phyloP scores from a whole-genome alignment of 92 coral and sea anemone species.

The Palythoa grandiflora region DNA sequence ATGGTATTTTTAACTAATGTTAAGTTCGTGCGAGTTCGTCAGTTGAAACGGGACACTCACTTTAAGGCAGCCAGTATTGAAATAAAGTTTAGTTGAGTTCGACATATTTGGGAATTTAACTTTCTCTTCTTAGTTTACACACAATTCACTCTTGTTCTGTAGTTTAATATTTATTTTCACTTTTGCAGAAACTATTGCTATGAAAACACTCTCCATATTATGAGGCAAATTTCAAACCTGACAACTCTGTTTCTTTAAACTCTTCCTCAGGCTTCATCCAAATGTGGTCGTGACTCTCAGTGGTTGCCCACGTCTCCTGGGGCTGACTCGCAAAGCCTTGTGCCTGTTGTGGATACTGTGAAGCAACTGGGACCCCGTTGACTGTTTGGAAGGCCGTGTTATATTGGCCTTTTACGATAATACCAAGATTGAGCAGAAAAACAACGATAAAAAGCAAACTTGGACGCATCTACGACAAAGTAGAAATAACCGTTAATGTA shows the following conservation, averaged over 20 bases:
- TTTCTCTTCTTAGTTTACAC: too few species aligned
- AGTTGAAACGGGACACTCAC: too few species aligned
- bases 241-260: slow-evolving; percentile 23
- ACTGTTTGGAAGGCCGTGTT: slow-evolving; percentile 27
- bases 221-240: slow-evolving; percentile 15
- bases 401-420: slow-evolving; percentile 11
- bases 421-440: slow-evolving; percentile 13
- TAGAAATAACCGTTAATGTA: background rate
- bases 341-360: slow-evolving; percentile 24
- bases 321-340: slow-evolving; percentile 35
- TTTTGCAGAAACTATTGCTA: too few species aligned
- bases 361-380: background rate
- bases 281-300: slow-evolving; percentile 35
- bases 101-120: too few species aligned
- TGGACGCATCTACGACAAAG: slow-evolving; percentile 34
- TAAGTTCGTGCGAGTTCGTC: too few species aligned
- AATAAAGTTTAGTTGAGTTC: too few species aligned
- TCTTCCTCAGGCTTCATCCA: slow-evolving; percentile 52
- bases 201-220: background rate
- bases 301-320: slow-evolving; percentile 20
- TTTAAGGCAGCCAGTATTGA: too few species aligned
- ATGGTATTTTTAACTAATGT: too few species aligned
- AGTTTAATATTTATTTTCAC: too few species aligned
- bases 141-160: too few species aligned
- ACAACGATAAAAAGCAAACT: background rate